Evolutionary conservation across 2,113 vertebrate species (phyloP), one percentile per base, ranked within the genome.

Genomic region (Cephalopholis sonnerati): DNA sequence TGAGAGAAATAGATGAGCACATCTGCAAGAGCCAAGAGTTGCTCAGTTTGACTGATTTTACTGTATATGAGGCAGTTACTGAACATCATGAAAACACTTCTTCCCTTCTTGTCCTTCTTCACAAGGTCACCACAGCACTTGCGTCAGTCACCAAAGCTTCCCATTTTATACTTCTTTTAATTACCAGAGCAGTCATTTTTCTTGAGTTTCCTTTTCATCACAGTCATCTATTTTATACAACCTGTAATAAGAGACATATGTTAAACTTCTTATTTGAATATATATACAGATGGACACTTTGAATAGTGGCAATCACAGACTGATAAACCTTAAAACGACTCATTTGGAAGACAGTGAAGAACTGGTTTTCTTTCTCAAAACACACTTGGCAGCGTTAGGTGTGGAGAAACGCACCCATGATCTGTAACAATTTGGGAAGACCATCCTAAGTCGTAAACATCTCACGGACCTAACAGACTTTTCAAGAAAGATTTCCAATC

Each of bases 21-120:
- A 57, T 64, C 24, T 63, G 41, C 61, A 83, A 32, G 61, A 65
- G 27, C 17, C 41, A 77, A 77, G 41, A 32, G 29, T 66, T 51
- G 18, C 61, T 44, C 13, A 44, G 1, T 17, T 3, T 73, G 46
- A 36, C 25, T n/a, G 51, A 25, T 62, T 17, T 46, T 12, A 66
- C 24, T n/a, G 10, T 44, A 51, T 24, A 4, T 62, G 16, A 73
- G 24, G n/a, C 29, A 51, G 41, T 44, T 46, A 67, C 25, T 63
- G 11, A 69, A 36, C 63, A 44, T 46, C 64, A 64, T 18, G 18
- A 12, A 65, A 67, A 32, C 36, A 41, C 54, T 6, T 25, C 24
- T 29, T 29, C 29, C 10, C 15, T 24, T 68, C 27, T 73, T 27
- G 27, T 73, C 11, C 39, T 36, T 81, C 17, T 22, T 73, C 73